Evolutionary conservation across 2,797 vertebrate genomes (phyloP), one percentile per base, ranked within the genome.

Genomic region (Nyctibius grandis): DNA sequence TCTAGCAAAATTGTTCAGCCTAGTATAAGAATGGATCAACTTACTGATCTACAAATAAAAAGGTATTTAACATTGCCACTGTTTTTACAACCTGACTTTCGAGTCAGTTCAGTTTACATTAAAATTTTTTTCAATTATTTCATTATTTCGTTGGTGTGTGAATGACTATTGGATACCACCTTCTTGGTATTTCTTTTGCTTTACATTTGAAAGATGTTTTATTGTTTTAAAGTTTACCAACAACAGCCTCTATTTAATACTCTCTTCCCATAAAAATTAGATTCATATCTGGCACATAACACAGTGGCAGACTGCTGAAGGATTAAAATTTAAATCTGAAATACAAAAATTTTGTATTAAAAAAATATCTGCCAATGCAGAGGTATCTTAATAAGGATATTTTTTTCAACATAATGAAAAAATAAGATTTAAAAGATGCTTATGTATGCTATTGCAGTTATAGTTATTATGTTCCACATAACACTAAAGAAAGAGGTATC

Each of bases 381-480:
- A 75, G 8, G 22, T 42, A 31, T 14, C 50, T 81, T 25, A 51
- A 8, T 20, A 38, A 54, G 38, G 7, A 67, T 19, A 47, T 14
- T 48, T 44, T 36, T 70, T 85, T 25, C 23, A 50, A 36, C 23
- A 11, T 10, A 40, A 6, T 1, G 2, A 15, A 33, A 23, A 80
- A 80, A 5, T 5, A 45, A 72, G 36, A 48, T 3, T 26, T 6
- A 50, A 28, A 54, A 64, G 11, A 59, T 3, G 17, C 15, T 50
- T 36, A 50, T 5, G 13, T 3, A 67, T 47, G 50, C 34, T 88
- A 40, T 1, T 34, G n/a, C 53, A 74, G 47, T 13, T 25, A 34
- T 0, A 23, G 23, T 5, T 48, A 48, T 3, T 40, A 15, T 0
- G 4, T 12, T 42, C 8, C 23, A 31, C 5, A 0, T 36, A 44